Conservation (phyloP, 2,888 invertebrate species). For the Noctua janthe region DNA sequence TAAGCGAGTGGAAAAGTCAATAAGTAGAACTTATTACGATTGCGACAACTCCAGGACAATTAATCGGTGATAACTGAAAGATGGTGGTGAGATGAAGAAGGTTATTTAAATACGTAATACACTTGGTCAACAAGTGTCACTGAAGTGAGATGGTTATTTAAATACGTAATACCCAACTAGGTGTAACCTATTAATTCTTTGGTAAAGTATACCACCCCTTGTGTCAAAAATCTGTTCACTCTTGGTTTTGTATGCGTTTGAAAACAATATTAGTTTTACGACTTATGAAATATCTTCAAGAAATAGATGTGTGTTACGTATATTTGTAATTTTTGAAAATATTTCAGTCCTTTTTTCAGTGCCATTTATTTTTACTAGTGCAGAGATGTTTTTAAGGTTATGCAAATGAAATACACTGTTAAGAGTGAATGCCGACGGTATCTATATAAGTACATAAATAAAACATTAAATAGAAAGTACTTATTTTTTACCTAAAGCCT, state of each 20-base stretch:
- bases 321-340: neutral
- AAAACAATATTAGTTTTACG: neutral
- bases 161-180: neutral
- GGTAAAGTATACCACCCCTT: neutral
- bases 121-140: too few species aligned
- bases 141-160: neutral
- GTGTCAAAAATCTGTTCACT: neutral
- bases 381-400: neutral
- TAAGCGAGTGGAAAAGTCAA: neutral
- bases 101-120: neutral
- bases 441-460: neutral
- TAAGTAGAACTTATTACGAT: neutral
- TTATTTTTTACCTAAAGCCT: constrained; percentile 4
- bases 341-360: neutral
- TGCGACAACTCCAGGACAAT: neutral
- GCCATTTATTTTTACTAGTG: constrained; percentile 7
- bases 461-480: neutral
- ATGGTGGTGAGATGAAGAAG: neutral
- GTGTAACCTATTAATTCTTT: neutral
- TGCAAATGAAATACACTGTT: neutral
- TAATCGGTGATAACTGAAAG: neutral
- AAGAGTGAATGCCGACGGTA: neutral
- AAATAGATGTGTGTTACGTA: neutral
- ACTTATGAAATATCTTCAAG: neutral
- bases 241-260: neutral